Base-by-base conservation (phyloP, 2,888 invertebrate genomes). In the Euspilapteryx auroguttella region DNA sequence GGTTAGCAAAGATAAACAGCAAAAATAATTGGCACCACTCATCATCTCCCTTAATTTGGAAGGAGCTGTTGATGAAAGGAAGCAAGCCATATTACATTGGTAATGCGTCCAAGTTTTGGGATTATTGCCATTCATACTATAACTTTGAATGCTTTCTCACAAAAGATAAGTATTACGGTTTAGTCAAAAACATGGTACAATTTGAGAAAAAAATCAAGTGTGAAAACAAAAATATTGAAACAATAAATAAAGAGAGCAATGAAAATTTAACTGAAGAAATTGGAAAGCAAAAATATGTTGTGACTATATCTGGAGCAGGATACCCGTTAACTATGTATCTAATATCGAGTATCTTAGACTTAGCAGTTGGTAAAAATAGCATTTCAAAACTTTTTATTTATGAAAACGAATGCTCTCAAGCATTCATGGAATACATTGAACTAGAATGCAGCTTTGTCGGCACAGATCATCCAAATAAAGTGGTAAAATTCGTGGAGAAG, bases 81-180 rank as follows among this genome's bases (percentile, higher is more conserved):
- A 79, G 79, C 24, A 79, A 75, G 39, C 58, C 78, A 1, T 59
- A 57, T 41, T 78, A 81, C 25, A 76, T 84, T n/a, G 84, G 84
- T 5, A 78, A 79, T 25, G 58, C 76, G 3, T 51, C 71, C 22
- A 77, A 82, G 31, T 84, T 83, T 59, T 71, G 80, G 55, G 80
- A 83, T 45, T 81, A 82, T 38, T 73, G 79, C 38, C 65, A 77
- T 47, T 77, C 81, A 20, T 83, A 82, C 51, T 84, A 83, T 39
- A 38, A 62, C 21, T 59, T 71, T 34, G 65, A 71, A 38, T 37
- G 47, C 6, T 64, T 57, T 38, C 36, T 65, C 26, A 38, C 53
- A 6, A 33, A 49, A 20, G 50, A 58, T 21, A 62, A 52, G 40
- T 53, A 57, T 32, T 44, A 54, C 33, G 46, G 47, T 11, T 39